Evolutionary conservation across 1,140 invertebrate genomes (phyloP).

Genomic region (Nasonia giraulti): DNA sequence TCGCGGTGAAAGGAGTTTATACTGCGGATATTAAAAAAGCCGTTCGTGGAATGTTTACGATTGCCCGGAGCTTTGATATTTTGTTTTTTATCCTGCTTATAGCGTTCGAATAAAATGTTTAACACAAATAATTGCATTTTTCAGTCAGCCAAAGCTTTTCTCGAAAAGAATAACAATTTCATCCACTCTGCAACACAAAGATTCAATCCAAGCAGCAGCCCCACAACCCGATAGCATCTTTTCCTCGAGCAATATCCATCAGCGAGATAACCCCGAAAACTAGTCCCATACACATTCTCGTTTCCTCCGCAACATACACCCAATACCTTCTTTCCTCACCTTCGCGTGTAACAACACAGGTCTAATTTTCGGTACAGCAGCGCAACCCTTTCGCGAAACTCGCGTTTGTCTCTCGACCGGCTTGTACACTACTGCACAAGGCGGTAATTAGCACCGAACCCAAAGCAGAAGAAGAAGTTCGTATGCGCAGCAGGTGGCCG

Average conservation of each 20-base stretch:
- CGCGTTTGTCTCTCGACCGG: not conserved
- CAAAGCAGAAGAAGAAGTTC: not conserved
- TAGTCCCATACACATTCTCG: not conserved
- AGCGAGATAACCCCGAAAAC: not conserved
- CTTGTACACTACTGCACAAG: not conserved
- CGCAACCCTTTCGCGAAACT: not conserved
- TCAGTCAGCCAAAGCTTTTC: too few species aligned
- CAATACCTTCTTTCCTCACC: not conserved
- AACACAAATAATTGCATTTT: too few species aligned
- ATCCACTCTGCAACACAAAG: too few species aligned
- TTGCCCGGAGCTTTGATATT: too few species aligned
- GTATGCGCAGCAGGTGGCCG: slow-evolving; percentile 47
- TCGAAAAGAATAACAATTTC: too few species aligned
- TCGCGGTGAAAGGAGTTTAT: too few species aligned
- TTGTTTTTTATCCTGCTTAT: too few species aligned
- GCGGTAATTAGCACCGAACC: slow-evolving; percentile 45
- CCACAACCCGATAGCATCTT: not conserved
- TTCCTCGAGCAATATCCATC: not conserved
- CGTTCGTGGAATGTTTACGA: too few species aligned
- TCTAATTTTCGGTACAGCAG: not conserved
- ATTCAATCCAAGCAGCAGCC: not conserved
- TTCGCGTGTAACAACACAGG: not conserved
- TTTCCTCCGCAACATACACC: not conserved
- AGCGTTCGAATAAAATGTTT: too few species aligned
- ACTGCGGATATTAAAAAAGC: too few species aligned